Percentiles rank a stretch among this genome's conserved stretches.
Evolutionary conservation across 2,113 vertebrate genomes (phyloP).

Genomic region (Campylomormyrus tamandua): DNA sequence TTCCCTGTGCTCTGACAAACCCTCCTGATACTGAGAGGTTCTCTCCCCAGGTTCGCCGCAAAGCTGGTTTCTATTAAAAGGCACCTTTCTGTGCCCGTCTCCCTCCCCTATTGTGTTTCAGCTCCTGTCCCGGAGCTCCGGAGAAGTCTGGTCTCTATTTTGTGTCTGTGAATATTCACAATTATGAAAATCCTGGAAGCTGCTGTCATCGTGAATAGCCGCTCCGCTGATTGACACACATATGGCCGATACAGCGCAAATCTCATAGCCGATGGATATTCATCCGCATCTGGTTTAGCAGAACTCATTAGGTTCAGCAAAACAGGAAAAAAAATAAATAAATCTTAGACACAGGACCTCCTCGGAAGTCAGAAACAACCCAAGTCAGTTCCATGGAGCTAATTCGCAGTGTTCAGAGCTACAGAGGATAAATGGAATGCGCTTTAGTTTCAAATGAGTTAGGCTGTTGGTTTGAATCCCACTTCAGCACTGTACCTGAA

Average conservation of each 20-base stretch:
- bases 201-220: too few relatives aligned
- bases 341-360: not conserved
- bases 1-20: not conserved
- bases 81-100: too few relatives aligned
- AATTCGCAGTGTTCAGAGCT: not conserved
- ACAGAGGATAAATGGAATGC: not conserved
- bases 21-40: not conserved
- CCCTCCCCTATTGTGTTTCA: not conserved
- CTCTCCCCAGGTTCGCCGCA: not conserved
- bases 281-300: not conserved
- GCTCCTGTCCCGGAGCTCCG: not conserved
- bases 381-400: not conserved
- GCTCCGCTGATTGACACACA: not conserved
- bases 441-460: not conserved
- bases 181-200: not conserved
- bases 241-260: not conserved
- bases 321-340: not conserved
- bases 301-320: not conserved
- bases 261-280: not conserved
- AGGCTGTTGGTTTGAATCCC: not conserved
- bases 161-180: not conserved
- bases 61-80: slow-evolving; percentile 2
- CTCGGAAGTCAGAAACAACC: not conserved
- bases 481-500: not conserved
- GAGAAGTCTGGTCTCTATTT: not conserved